Evolutionary conservation across 2,888 invertebrate species (phyloP).

Genomic region (Hypercompe scribonia): DNA sequence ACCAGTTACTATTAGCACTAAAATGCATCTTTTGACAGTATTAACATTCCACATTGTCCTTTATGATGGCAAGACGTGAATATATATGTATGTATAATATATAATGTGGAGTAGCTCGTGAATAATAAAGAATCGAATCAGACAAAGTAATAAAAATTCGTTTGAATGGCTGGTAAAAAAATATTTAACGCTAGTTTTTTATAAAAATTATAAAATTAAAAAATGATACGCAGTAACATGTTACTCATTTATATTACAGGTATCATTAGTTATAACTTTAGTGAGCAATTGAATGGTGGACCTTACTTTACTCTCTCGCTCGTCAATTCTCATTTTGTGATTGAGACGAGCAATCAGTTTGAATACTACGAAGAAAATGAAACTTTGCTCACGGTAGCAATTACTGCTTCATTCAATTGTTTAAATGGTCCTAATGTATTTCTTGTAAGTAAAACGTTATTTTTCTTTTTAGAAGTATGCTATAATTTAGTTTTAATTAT

Average conservation of each 20-base stretch:
- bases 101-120: not conserved
- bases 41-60: not conserved
- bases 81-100: no score
- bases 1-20: no score
- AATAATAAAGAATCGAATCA: not conserved
- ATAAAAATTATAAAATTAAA: not conserved
- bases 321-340: slow-evolving; percentile 55
- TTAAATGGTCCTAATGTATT: slow-evolving; percentile 50
- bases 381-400: slow-evolving; percentile 51
- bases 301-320: slow-evolving; percentile 63
- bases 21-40: not conserved
- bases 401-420: slow-evolving; percentile 66
- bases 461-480: no score
- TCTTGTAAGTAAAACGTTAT: slow-evolving; percentile 58
- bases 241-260: slow-evolving; percentile 53
- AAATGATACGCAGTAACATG: not conserved
- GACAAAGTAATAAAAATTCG: not conserved
- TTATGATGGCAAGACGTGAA: not conserved
- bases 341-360: slow-evolving; percentile 64
- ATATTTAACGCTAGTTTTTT: not conserved
- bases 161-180: not conserved
- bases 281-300: slow-evolving; percentile 59
- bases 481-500: no score
- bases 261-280: slow-evolving; percentile 50
- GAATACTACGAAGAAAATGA: slow-evolving; percentile 74